Percentiles rank a stretch among this genome's conserved stretches.
Evolutionary conservation across 2,888 invertebrate genomes (phyloP).

Genomic region (Subacronicta megacephala): DNA sequence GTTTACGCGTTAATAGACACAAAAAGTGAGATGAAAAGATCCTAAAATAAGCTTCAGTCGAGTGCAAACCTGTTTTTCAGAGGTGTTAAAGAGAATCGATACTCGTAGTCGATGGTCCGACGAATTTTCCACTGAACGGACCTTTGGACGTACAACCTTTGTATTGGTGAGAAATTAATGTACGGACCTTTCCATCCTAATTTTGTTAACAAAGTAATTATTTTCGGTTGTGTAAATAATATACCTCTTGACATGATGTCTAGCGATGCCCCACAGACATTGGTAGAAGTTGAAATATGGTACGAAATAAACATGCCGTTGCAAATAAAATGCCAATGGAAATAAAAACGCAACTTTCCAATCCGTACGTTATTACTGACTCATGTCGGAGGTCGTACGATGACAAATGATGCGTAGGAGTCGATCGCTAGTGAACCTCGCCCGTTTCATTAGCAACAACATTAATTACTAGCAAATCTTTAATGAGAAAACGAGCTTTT

Average conservation of each 20-base stretch:
- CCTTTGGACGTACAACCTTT: constrained; percentile 82
- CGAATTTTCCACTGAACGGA: constrained; percentile 88
- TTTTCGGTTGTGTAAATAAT: constrained; percentile 71
- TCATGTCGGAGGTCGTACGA: constrained; percentile 79
- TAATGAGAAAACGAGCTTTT: constrained; percentile 76
- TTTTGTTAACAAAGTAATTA: constrained; percentile 76
- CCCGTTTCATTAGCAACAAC: constrained; percentile 82
- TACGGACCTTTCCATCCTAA: constrained; percentile 83
- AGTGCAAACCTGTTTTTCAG: constrained; percentile 87
- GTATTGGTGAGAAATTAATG: constrained; percentile 85
- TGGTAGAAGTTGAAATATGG: constrained; percentile 10
- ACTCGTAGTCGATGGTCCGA: constrained; percentile 85
- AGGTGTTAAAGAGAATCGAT: constrained; percentile 86
- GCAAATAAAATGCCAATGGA: constrained; percentile 55
- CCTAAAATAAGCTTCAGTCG: constrained; percentile 86
- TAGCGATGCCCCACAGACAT: constrained; percentile 37
- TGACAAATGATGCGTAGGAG: constrained; percentile 87
- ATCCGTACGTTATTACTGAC: constrained; percentile 73
- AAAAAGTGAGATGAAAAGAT: constrained; percentile 86
- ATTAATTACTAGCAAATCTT: constrained; percentile 83
- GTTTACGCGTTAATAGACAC: constrained; percentile 80
- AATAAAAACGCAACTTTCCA: constrained; percentile 63
- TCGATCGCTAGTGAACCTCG: constrained; percentile 78
- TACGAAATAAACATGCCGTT: constrained; percentile 36
- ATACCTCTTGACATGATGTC: constrained; percentile 57